A percentile compares a stretch with the other conserved stretches of the same genome.
Evolutionary conservation across 35 echinoderm and acorn worm species (phyloP).

Genomic region (Strongylocentrotus purpuratus): DNA sequence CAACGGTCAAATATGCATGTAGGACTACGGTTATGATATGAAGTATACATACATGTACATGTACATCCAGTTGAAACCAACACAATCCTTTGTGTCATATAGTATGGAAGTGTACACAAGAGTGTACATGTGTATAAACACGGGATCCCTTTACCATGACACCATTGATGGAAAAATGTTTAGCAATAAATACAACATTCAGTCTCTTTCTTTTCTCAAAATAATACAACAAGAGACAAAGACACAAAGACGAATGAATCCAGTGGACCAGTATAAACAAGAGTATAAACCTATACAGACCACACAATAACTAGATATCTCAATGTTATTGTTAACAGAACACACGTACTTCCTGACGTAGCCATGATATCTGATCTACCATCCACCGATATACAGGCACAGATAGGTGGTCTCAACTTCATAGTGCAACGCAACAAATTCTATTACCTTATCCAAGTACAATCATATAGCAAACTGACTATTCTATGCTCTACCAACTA

Average conservation of each 20-base stretch:
- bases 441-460: slow-evolving; percentile 11
- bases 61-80: no score
- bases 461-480: background rate
- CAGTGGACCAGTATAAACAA: background rate
- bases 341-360: background rate
- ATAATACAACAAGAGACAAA: background rate
- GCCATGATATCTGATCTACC: slow-evolving; percentile 8
- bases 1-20: background rate
- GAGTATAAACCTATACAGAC: background rate
- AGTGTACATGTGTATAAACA: no score
- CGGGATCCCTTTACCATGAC: background rate
- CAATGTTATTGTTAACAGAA: background rate
- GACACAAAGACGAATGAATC: background rate
- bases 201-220: background rate
- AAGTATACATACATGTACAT: no score
- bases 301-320: background rate
- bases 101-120: no score
- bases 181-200: background rate
- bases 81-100: no score
- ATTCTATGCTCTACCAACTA: background rate
- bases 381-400: slow-evolving; percentile 1
- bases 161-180: background rate
- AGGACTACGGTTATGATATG: background rate
- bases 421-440: background rate
- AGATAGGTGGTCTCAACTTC: background rate